Conservation (phyloP, 1,140 invertebrate genomes). For the Aleiodes sp. region DNA sequence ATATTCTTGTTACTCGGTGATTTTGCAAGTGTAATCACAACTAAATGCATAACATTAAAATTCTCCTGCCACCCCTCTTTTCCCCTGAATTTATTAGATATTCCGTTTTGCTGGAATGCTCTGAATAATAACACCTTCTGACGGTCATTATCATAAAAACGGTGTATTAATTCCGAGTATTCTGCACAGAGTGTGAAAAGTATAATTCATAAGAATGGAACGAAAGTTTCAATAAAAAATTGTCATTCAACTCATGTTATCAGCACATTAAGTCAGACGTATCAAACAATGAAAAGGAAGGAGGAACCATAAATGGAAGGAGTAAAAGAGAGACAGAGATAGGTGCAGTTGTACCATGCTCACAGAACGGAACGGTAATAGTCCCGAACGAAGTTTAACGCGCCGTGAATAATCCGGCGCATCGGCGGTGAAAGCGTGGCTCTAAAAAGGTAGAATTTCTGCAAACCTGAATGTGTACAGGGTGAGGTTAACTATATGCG, state of each 20-base stretch:
- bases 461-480: neutral
- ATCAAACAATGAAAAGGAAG: constrained; percentile 1
- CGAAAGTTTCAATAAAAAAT: neutral
- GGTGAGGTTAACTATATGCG: neutral
- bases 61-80: too few relatives aligned
- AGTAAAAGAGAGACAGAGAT: neutral
- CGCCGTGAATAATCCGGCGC: constrained; percentile 53
- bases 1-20: too few relatives aligned
- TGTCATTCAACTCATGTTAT: neutral
- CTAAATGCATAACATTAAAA: too few relatives aligned
- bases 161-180: too few relatives aligned
- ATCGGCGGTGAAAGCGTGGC: constrained; percentile 35
- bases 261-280: too few relatives aligned
- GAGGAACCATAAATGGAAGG: neutral
- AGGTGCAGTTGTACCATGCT: constrained; percentile 16
- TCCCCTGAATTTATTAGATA: too few relatives aligned
- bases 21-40: too few relatives aligned
- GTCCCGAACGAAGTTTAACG: constrained; percentile 56
- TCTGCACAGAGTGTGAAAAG: neutral
- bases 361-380: constrained; percentile 50
- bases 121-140: too few relatives aligned
- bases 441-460: neutral
- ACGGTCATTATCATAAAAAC: too few relatives aligned
- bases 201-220: too few relatives aligned
- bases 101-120: too few relatives aligned